Percentiles rank a stretch among this genome's conserved stretches.
phyloP scores from a whole-genome alignment of 2,888 invertebrate genomes.

The Ormyrus labotus region DNA sequence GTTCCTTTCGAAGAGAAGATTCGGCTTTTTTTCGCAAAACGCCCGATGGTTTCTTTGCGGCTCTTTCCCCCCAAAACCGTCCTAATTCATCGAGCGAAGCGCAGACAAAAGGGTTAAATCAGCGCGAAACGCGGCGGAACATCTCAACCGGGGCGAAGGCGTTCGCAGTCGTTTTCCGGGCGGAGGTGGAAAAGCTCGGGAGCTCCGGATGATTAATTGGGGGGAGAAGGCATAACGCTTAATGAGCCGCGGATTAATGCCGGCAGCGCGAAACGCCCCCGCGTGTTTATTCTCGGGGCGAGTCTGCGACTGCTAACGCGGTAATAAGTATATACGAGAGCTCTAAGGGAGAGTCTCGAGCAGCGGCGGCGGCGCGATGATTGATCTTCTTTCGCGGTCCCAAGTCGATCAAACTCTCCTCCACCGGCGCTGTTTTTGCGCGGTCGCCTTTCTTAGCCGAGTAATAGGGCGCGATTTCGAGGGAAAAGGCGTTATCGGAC shows the following conservation, averaged over 20 bases:
- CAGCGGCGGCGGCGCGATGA: constrained; percentile 4
- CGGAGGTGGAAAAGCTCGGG: constrained; percentile 44
- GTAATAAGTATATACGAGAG: constrained; percentile 32
- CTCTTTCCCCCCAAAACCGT: too few species aligned
- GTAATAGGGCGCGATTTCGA: constrained; percentile 12
- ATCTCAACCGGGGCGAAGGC: not conserved
- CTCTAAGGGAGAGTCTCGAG: not conserved
- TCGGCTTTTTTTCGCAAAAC: too few species aligned
- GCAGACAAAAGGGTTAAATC: too few species aligned
- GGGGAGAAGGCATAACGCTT: constrained; percentile 63
- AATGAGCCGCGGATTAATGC: constrained; percentile 69
- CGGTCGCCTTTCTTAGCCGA: not conserved
- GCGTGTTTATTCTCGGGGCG: constrained; percentile 61
- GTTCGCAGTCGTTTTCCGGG: constrained; percentile 28
- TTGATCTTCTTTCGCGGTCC: constrained; percentile 16
- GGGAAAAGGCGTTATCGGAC: not conserved
- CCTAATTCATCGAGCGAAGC: too few species aligned
- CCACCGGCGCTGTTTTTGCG: not conserved
- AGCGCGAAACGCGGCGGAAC: too few species aligned
- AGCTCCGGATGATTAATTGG: constrained; percentile 67
- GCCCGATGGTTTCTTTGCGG: too few species aligned
- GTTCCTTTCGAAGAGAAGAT: too few species aligned
- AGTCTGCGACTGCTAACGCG: constrained; percentile 1
- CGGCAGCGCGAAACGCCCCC: constrained; percentile 28
- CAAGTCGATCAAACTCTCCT: constrained; percentile 35